Percentiles rank a stretch among this genome's conserved stretches.
Conservation (phyloP, 2,113 vertebrate species). For the Leiothrix lutea region DNA sequence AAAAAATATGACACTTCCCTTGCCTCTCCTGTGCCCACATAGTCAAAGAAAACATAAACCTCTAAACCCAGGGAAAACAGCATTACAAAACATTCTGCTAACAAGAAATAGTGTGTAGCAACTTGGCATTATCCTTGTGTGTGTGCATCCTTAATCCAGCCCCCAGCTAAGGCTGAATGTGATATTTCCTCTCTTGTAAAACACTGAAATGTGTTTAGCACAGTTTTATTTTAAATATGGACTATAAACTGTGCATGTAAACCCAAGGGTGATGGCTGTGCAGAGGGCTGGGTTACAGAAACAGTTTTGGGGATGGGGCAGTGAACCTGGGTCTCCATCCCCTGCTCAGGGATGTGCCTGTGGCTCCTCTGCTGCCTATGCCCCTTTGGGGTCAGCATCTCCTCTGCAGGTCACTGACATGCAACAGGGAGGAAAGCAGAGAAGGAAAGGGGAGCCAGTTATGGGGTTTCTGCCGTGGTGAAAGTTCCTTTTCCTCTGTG, state of each 20-base stretch:
- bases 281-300: not conserved
- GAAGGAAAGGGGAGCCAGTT: not conserved
- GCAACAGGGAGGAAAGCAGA: not conserved
- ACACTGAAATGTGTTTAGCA: not conserved
- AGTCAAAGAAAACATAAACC: slow-evolving; percentile 22
- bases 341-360: not conserved
- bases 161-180: not conserved
- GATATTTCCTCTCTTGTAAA: not conserved
- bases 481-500: accelerated
- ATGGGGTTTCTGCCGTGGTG: not conserved
- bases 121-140: not conserved
- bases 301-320: not conserved
- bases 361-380: not conserved
- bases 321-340: not conserved
- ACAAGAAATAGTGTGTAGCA: not conserved
- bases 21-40: not conserved
- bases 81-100: not conserved
- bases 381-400: not conserved
- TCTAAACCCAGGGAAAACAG: not conserved
- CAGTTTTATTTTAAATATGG: not conserved
- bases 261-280: not conserved
- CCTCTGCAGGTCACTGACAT: not conserved
- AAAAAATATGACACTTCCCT: slow-evolving; percentile 25
- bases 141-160: not conserved
- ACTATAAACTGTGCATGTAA: not conserved